Conservation (phyloP, 2,113 vertebrate species). For the Callospermophilus lateralis region DNA sequence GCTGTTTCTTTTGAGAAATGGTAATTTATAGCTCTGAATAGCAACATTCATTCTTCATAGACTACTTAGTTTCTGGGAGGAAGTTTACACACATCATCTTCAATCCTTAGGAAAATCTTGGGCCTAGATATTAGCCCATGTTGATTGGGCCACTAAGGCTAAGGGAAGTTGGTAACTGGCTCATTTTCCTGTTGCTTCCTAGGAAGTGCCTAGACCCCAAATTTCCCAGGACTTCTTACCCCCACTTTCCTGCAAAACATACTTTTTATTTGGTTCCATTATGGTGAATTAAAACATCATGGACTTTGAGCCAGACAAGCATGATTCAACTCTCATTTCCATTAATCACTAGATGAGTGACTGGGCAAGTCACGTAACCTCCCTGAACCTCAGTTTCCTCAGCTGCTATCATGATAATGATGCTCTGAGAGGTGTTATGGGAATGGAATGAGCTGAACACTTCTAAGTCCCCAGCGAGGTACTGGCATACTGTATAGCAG, state of each 20-base stretch:
- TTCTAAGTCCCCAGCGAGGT: neutral
- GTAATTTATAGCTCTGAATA: neutral
- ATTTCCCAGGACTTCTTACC: neutral
- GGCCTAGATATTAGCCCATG: neutral
- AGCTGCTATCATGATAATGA: neutral
- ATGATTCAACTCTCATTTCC: neutral
- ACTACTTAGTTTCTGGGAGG: too few relatives aligned
- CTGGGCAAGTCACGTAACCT: neutral
- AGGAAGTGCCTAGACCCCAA: neutral
- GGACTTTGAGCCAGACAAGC: neutral
- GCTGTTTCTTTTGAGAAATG: slow-evolving; percentile 10
- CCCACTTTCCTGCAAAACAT: neutral
- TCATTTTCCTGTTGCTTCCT: neutral
- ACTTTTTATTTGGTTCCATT: neutral
- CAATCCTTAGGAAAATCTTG: neutral
- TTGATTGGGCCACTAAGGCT: neutral
- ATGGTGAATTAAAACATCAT: neutral
- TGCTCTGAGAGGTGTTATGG: slow-evolving; percentile 29
- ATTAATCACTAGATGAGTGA: neutral
- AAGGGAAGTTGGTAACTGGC: neutral
- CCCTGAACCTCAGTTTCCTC: neutral
- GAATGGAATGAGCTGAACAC: neutral
- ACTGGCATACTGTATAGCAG: neutral
- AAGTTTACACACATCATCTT: neutral
- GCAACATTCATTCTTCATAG: neutral